A percentile compares a stretch with the other conserved stretches of the same genome.
phyloP scores from a whole-genome alignment of 2,113 vertebrate genomes.

The Tachysurus vachellii region DNA sequence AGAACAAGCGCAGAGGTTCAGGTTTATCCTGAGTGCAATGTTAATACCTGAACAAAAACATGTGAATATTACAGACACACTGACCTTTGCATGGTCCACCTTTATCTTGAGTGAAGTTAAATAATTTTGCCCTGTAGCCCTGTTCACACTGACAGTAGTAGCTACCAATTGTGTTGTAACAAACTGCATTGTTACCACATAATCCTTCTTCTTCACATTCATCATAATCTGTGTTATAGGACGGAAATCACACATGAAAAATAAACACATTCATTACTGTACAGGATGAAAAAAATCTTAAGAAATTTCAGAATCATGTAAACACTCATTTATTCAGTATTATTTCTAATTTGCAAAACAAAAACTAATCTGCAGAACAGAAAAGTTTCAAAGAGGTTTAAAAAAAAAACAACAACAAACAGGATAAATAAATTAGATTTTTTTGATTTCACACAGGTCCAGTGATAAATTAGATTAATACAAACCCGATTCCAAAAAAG shows the following conservation, averaged over 20 bases:
- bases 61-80: neutral
- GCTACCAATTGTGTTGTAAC: constrained; percentile 55
- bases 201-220: neutral
- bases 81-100: constrained; percentile 3
- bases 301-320: too few species aligned
- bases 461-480: too few species aligned
- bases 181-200: neutral
- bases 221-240: neutral
- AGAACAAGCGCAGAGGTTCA: constrained; percentile 6
- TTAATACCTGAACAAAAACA: neutral
- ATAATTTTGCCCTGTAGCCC: constrained; percentile 36
- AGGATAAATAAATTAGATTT: neutral
- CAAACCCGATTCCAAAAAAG: too few species aligned
- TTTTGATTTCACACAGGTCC: too few species aligned
- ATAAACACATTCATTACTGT: neutral
- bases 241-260: neutral
- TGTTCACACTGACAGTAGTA: constrained; percentile 58
- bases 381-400: too few species aligned
- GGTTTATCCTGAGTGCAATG: neutral
- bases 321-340: too few species aligned
- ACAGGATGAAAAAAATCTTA: too few species aligned
- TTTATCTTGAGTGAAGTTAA: accelerated
- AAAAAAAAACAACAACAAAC: neutral
- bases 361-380: too few species aligned
- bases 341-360: too few species aligned